Base-by-base conservation (phyloP, 2,797 vertebrate genomes). In the Lithobates sylvaticus region DNA sequence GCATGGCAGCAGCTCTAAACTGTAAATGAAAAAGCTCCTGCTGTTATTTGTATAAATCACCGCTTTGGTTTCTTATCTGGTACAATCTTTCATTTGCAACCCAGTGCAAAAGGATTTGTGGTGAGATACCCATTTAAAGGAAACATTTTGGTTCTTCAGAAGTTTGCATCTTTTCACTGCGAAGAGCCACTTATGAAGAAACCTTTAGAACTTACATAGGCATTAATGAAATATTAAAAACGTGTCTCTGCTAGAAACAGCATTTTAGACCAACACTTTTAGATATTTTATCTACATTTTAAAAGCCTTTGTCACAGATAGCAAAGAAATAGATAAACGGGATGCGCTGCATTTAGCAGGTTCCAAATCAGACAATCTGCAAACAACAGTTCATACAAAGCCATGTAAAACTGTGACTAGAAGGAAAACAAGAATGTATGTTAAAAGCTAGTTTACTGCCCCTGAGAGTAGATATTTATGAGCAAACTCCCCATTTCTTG, bases 81-180 rank as follows among this genome's bases (percentile, higher is more conserved):
- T 16, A 67, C 61, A 78, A 78, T 78, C 76, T 78, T 78, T 78
- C 61, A 67, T 78, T 78, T 78, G 77, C 64, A 29, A 44, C 39
- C 36, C 67, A 27, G 64, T 44, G 77, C 64, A 78, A 78, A 78
- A 29, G 64, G 39, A 29, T 78, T 78, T 36, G 9, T 29, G n/a
- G 34, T 68, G 61, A 68, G 77, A 39, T 23, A 77, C 39, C 67
- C 47, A 50, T 16, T 50, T 67, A 78, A 42, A 65, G 23, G 76
- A 67, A 78, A 68, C 44, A 64, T 67, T 78, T 78, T 42, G 44
- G 64, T 42, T 68, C 54, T 78, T 68, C 18, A 42, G 54, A 68
- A 44, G 64, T 78, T 39, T 68, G 21, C 15, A 12, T 47, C 13
- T 34, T 68, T 36, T 29, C 13, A 47, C 77, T 47, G 34, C 42